These are phyloP conservation scores for Lycaena phlaeas DNA, from an alignment of 2,888 invertebrate species.

Conservation along the genomic window DNA sequence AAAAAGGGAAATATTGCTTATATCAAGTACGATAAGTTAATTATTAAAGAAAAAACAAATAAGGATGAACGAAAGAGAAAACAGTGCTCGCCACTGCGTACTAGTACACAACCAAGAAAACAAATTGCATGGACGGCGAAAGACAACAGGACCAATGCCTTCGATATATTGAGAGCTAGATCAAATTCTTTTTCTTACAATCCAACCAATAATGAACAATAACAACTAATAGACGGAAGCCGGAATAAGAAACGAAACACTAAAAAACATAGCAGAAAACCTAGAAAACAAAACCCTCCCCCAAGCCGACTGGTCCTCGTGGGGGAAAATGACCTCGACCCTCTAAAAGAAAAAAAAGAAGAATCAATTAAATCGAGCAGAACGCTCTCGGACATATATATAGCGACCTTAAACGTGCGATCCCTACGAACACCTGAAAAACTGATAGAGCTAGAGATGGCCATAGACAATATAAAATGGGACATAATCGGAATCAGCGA, in stretches of 20 bases:
- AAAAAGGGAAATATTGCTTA: background rate
- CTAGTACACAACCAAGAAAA: background rate
- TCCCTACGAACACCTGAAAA: constrained; percentile 9
- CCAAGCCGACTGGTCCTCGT: too few species aligned
- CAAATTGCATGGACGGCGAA: background rate
- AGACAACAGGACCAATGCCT: background rate
- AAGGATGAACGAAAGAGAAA: background rate
- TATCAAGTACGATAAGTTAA: background rate
- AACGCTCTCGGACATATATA: constrained; percentile 7
- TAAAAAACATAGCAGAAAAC: background rate
- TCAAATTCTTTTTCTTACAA: background rate
- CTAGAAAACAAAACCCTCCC: background rate
- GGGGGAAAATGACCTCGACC: constrained; percentile 1
- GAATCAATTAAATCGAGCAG: too few species aligned
- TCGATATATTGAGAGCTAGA: background rate
- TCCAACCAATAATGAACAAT: background rate
- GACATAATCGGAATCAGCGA: constrained; percentile 16
- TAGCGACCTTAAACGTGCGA: constrained; percentile 5
- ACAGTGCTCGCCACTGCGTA: background rate
- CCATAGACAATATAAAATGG: constrained; percentile 9
- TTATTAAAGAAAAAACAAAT: background rate
- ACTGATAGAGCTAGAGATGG: constrained; percentile 12
- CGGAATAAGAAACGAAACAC: constrained; percentile 4
- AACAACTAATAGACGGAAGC: constrained; percentile 1
- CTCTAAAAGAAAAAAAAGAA: constrained; percentile 8